A percentile compares a stretch with the other conserved stretches of the same genome.
Conservation (phyloP, 2,888 invertebrate species). For the Philaethria dido region DNA sequence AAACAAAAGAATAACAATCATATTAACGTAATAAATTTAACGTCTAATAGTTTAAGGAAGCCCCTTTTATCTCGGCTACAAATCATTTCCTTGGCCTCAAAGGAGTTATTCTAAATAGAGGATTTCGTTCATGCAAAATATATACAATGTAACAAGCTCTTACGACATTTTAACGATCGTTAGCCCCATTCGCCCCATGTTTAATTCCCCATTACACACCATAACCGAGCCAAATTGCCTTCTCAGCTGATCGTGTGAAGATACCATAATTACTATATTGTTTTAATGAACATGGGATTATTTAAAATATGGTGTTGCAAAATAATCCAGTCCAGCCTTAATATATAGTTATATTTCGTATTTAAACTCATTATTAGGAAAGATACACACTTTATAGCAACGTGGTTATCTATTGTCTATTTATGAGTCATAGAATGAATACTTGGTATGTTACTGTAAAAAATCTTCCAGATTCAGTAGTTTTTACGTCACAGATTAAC, state of each 20-base stretch:
- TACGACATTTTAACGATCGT: constrained; percentile 23
- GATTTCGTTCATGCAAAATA: constrained; percentile 14
- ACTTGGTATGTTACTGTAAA: too few relatives aligned
- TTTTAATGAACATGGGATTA: not conserved
- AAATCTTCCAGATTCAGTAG: too few relatives aligned
- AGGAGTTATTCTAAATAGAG: constrained; percentile 18
- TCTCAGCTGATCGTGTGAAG: constrained; percentile 24
- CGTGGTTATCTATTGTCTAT: too few relatives aligned
- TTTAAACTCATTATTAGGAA: too few relatives aligned
- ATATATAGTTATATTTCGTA: too few relatives aligned
- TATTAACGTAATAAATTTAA: not conserved
- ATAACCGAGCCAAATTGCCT: constrained; percentile 24
- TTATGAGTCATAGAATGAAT: too few relatives aligned
- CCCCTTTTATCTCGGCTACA: not conserved
- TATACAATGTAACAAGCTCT: constrained; percentile 20
- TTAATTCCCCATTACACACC: constrained; percentile 21
- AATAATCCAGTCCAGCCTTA: too few relatives aligned
- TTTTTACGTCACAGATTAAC: too few relatives aligned
- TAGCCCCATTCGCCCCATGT: constrained; percentile 25
- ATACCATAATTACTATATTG: constrained; percentile 18
- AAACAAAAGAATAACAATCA: too few relatives aligned
- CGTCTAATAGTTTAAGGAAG: not conserved
- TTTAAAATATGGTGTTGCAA: too few relatives aligned
- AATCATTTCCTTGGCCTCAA: constrained; percentile 3
- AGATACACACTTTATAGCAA: too few relatives aligned